These are phyloP conservation scores for Epistrophella euchroma DNA, from an alignment of 2,888 invertebrate genomes.

Conservation along the genomic window DNA sequence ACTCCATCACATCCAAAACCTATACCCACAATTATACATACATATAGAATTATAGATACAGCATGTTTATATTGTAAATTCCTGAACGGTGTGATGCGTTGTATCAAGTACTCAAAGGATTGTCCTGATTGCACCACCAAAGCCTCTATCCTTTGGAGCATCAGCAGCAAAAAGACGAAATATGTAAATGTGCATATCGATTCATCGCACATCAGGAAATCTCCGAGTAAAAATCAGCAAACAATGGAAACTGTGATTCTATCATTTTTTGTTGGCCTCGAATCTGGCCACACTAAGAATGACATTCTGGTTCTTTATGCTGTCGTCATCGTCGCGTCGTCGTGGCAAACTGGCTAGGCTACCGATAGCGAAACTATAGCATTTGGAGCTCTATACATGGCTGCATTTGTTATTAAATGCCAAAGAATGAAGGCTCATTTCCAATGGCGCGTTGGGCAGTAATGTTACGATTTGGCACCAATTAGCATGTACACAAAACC, in stretches of 20 bases:
- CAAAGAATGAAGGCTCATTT: neutral
- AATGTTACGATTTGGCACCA: too few species aligned
- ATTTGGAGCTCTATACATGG: conserved; percentile 25
- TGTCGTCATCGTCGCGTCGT: neutral
- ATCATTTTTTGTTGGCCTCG: conserved; percentile 57
- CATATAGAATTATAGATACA: neutral
- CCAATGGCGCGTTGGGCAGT: too few species aligned
- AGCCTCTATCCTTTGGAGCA: conserved; percentile 45
- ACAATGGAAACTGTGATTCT: conserved; percentile 73
- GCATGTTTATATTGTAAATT: conserved; percentile 12
- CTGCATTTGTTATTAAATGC: neutral
- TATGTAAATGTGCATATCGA: conserved; percentile 10
- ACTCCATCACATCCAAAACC: neutral
- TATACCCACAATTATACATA: too few species aligned
- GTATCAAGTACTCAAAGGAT: conserved; percentile 74
- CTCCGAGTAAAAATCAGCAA: conserved; percentile 71
- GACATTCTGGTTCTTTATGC: conserved; percentile 62
- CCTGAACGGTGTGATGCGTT: conserved; percentile 54
- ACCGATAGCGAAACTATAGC: conserved; percentile 65
- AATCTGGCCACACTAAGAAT: conserved; percentile 74
- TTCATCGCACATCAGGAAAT: conserved; percentile 57
- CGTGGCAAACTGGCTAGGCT: conserved; percentile 60
- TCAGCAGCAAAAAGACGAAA: conserved; percentile 19
- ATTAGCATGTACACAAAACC: too few species aligned
- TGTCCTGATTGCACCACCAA: conserved; percentile 68